A percentile compares a stretch with the other conserved stretches of the same genome.
These are phyloP conservation scores for Hippoglossus stenolepis DNA, from an alignment of 2,113 vertebrate species.

Conservation along the genomic window DNA sequence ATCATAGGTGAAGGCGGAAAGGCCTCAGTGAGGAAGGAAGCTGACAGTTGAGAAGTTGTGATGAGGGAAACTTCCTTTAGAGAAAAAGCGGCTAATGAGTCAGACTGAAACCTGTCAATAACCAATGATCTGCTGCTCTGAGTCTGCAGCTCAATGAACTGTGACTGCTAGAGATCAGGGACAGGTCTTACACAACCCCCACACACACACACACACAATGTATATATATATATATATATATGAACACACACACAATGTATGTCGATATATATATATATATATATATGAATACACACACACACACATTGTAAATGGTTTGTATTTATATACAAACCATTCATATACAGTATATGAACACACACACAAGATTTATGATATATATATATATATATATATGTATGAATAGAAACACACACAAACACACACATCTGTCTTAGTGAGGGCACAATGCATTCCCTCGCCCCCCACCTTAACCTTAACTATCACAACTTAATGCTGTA, in stretches of 20 bases:
- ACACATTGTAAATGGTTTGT: too few species aligned
- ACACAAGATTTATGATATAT: too few species aligned
- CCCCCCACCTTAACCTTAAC: not conserved
- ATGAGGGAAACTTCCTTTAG: conserved; percentile 63
- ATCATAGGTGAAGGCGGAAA: conserved; percentile 39
- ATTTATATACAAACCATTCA: too few species aligned
- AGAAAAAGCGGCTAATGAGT: conserved; percentile 55
- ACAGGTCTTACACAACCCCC: conserved; percentile 25
- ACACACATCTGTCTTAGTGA: not conserved
- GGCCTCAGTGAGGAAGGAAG: conserved; percentile 64
- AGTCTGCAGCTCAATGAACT: conserved; percentile 66
- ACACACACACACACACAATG: not conserved
- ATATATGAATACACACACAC: too few species aligned
- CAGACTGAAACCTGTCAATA: conserved; percentile 70
- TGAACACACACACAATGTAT: too few species aligned
- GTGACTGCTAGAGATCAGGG: conserved; percentile 18
- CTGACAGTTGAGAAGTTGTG: conserved; percentile 67
- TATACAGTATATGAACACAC: too few species aligned
- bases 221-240: too few species aligned
- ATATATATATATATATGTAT: too few species aligned
- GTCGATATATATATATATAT: too few species aligned
- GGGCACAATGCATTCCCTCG: not conserved
- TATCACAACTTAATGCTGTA: conserved; percentile 4
- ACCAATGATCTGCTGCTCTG: conserved; percentile 47
- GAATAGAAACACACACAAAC: not conserved